Evolutionary conservation across 1,140 invertebrate species (phyloP).

Genomic region (Drosophila pruinosa): DNA sequence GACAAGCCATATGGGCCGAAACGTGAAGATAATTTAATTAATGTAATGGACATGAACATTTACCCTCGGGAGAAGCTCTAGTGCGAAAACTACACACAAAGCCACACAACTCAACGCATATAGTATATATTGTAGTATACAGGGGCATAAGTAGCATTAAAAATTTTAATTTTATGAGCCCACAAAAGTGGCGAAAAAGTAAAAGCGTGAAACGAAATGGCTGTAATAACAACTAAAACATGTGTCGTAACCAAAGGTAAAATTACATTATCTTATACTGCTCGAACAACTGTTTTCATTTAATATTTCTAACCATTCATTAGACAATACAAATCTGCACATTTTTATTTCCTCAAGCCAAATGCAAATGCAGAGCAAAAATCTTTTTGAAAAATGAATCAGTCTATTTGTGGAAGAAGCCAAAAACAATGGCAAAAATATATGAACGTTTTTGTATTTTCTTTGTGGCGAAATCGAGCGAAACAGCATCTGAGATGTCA

Average conservation of each 20-base stretch:
- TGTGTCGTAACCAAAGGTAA: not conserved
- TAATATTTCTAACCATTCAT: conserved; percentile 17
- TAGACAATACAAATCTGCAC: conserved; percentile 16
- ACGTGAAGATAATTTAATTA: conserved; percentile 70
- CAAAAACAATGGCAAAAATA: conserved; percentile 28
- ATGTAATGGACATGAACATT: conserved; percentile 59
- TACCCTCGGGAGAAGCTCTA: conserved; percentile 4
- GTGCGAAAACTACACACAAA: conserved; percentile 7
- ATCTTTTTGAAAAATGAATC: conserved; percentile 44
- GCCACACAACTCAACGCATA: not conserved
- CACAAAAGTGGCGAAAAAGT: conserved; percentile 9
- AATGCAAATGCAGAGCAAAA: conserved; percentile 37
- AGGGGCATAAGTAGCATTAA: conserved; percentile 7
- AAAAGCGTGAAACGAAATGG: not conserved
- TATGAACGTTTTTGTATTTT: not conserved
- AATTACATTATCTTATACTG: conserved; percentile 5
- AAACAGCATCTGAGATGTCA: conserved; percentile 17
- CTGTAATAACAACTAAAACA: conserved; percentile 6
- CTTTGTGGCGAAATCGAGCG: conserved; percentile 39
- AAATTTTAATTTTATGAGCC: conserved; percentile 9
- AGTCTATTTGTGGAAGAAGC: conserved; percentile 31
- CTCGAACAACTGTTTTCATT: not conserved
- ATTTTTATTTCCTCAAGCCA: conserved; percentile 38
- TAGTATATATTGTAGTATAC: not conserved
- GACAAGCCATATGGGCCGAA: conserved; percentile 40